A percentile compares a stretch with the other conserved stretches of the same genome.
These are phyloP conservation scores for Idaea straminata DNA, from an alignment of 2,888 invertebrate species.

Conservation along the genomic window DNA sequence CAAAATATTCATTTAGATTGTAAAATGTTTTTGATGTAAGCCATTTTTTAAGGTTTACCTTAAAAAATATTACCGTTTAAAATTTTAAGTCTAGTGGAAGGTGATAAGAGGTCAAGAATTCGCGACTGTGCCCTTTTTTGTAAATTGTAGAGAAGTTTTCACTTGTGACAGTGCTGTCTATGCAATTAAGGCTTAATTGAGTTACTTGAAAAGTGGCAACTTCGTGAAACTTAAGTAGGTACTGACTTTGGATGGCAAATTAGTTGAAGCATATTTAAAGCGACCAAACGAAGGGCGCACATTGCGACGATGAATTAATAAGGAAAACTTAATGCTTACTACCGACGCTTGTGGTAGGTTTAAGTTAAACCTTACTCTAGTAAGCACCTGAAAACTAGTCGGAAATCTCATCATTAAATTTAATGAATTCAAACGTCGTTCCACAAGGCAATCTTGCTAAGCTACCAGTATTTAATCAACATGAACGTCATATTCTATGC, in stretches of 20 bases:
- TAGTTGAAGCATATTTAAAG: neutral
- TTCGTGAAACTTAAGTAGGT: neutral
- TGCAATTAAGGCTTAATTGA: neutral
- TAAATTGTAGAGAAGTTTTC: too few relatives aligned
- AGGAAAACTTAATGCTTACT: neutral
- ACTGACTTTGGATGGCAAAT: neutral
- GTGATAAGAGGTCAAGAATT: too few relatives aligned
- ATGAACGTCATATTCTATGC: neutral
- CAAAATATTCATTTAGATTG: too few relatives aligned
- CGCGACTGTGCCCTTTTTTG: too few relatives aligned
- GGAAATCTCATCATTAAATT: neutral
- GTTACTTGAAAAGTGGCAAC: neutral
- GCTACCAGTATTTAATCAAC: neutral
- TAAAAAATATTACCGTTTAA: too few relatives aligned
- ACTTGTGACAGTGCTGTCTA: too few relatives aligned
- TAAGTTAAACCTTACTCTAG: too few relatives aligned
- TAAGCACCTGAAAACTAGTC: neutral
- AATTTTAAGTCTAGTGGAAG: too few relatives aligned
- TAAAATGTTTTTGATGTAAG: too few relatives aligned
- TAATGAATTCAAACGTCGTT: neutral
- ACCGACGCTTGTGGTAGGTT: too few relatives aligned
- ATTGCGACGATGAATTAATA: neutral
- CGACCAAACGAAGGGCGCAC: neutral
- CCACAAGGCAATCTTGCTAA: neutral
- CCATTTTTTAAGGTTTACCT: too few relatives aligned